Evolutionary conservation across 2,888 invertebrate genomes (phyloP).

Genomic region (Pachliopta kotzebuea): DNA sequence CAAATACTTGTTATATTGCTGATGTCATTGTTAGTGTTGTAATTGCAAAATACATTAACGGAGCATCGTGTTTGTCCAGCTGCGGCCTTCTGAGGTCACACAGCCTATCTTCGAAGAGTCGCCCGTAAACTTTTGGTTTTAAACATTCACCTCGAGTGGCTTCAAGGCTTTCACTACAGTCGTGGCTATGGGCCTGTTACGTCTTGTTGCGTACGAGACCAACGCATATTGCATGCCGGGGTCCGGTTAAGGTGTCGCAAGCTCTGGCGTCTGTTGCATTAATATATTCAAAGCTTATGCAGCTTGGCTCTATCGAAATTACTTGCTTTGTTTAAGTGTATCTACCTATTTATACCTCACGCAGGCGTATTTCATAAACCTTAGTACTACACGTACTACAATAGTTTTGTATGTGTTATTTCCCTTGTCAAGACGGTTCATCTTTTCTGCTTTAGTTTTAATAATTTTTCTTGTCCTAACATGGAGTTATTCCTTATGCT

Average conservation of each 20-base stretch:
- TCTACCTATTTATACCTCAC: constrained; percentile 6
- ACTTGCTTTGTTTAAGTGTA: constrained; percentile 30
- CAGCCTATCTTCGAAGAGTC: constrained; percentile 44
- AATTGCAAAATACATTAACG: constrained; percentile 51
- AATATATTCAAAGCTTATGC: constrained; percentile 54
- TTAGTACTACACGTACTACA: no score
- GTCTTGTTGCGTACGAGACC: constrained; percentile 39
- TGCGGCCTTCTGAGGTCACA: constrained; percentile 71
- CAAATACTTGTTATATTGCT: constrained; percentile 38
- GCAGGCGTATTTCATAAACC: constrained; percentile 12
- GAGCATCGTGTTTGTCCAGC: constrained; percentile 59
- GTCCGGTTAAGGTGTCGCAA: constrained; percentile 65
- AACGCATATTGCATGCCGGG: constrained; percentile 55
- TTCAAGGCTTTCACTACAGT: constrained; percentile 39
- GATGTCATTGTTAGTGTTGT: constrained; percentile 63
- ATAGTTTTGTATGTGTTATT: background rate
- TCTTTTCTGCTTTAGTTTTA: background rate
- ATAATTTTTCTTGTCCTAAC: background rate
- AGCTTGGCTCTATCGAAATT: constrained; percentile 51
- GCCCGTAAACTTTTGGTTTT: constrained; percentile 35
- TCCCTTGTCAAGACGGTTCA: background rate
- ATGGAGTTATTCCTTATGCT: no score
- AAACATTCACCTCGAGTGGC: constrained; percentile 29
- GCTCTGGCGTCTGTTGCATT: constrained; percentile 59
- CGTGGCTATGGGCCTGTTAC: constrained; percentile 31